Evolutionary conservation across 2,888 invertebrate species (phyloP), one percentile per base, ranked within the genome.

Genomic region (Theristus sp.): DNA sequence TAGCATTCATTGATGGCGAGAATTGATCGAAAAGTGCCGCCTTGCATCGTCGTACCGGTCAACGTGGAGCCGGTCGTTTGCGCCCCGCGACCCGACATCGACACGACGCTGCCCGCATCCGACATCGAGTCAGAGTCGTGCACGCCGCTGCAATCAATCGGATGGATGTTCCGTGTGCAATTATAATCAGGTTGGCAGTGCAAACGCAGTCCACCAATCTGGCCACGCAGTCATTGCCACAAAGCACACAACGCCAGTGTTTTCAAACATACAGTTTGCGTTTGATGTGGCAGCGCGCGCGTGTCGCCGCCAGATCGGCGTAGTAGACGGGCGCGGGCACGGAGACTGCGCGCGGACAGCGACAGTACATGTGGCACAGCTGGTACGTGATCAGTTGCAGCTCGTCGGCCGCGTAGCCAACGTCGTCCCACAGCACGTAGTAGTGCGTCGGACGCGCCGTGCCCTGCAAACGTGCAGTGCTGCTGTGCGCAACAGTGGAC

Each of bases 371-470:
- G 64, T 70, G 69, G 59, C 69, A 69, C 66, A 70, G 65, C 66
- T 64, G 65, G 62, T 65, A 69, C 38, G 70, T 69, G 62, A 70
- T 65, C 60, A 64, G 64, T 62, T 70, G 69, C 52, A 70, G 65
- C 60, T 71, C 68, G 59, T 71, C 70, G 30, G 70, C 65, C 17
- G 65, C 66, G 63, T 70, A 68, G 56, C 65, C 65, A 65, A 65
- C 65, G 57, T 70, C 70, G 60, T 71, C 71, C 64, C 67, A 66
- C 47, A 70, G 64, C 25, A 71, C 70, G 60, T 67, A 67, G 61
- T 71, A 71, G 57, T 66, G 66, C 17, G 71, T 67, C 10, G 71
- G 71, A 46, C 70, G 69, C 22, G 68, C 68, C 22, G 71, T 71
- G 57, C 71, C 70, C 64, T 69, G 65, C n/a, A 68, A 64, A 52